phyloP scores from a whole-genome alignment of 2,888 invertebrate genomes.

The Volucella inflata region DNA sequence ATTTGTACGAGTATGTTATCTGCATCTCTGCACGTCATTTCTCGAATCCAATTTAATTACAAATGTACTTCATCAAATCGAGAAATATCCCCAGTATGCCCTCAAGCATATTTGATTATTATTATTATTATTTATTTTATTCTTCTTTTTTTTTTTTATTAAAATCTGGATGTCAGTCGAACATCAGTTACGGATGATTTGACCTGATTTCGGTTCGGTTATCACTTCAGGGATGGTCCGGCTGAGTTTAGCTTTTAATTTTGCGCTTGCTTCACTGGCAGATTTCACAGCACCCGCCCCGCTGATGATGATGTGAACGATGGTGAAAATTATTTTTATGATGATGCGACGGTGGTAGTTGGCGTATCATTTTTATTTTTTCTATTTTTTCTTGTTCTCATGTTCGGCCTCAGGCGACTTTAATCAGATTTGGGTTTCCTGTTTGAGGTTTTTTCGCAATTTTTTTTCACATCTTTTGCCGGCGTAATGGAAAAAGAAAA shows the following conservation, averaged over 20 bases:
- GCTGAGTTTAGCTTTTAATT: no score
- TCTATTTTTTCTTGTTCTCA: constrained; percentile 31
- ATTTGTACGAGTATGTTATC: no score
- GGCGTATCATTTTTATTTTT: background rate
- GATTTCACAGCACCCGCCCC: background rate
- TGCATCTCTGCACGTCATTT: constrained; percentile 59
- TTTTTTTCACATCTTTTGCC: constrained; percentile 44
- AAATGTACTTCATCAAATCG: constrained; percentile 70
- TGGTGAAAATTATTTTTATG: constrained; percentile 72
- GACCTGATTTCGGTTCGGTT: constrained; percentile 74
- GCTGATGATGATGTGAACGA: constrained; percentile 67
- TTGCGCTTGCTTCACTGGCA: constrained; percentile 42
- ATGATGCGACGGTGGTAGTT: constrained; percentile 53
- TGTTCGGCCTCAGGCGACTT: constrained; percentile 59
- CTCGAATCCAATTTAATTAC: constrained; percentile 71
- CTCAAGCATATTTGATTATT: no score
- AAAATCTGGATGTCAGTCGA: constrained; percentile 59
- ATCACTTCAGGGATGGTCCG: constrained; percentile 64
- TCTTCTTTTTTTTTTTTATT: no score
- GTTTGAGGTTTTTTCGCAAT: constrained; percentile 41
- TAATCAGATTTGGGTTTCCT: constrained; percentile 75
- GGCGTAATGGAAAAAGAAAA: constrained; percentile 45
- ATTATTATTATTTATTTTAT: no score
- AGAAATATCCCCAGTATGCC: no score
- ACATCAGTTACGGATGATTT: constrained; percentile 74